Percentiles rank a stretch among this genome's conserved stretches.
Evolutionary conservation across 1,140 invertebrate genomes (phyloP).

Genomic region (Tetraneura akinire): DNA sequence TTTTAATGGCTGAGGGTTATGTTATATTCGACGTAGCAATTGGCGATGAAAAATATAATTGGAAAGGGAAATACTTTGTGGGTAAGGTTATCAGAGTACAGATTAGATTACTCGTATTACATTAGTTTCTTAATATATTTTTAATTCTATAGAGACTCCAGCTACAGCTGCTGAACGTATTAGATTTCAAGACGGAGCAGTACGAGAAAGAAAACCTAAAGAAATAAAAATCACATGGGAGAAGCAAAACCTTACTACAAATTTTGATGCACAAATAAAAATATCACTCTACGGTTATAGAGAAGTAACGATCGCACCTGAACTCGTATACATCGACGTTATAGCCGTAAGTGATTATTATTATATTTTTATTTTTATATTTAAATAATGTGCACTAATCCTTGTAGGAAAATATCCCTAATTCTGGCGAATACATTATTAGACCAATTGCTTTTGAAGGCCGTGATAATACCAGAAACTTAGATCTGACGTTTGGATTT

Average conservation of each 20-base stretch:
- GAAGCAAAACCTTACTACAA: conserved; percentile 79
- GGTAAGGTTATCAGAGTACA: conserved; percentile 64
- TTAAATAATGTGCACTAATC: conserved; percentile 57
- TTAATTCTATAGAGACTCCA: conserved; percentile 73
- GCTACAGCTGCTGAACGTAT: conserved; percentile 81
- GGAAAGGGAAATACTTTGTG: conserved; percentile 90
- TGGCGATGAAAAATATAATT: conserved; percentile 80
- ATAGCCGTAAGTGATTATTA: conserved; percentile 59
- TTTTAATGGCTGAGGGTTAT: conserved; percentile 87
- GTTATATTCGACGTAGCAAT: conserved; percentile 85
- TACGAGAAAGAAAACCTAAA: conserved; percentile 71
- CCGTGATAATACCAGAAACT: conserved; percentile 68
- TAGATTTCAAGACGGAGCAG: conserved; percentile 72
- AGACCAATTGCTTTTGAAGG: conserved; percentile 69
- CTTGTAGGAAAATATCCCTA: conserved; percentile 63
- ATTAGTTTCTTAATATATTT: conserved; percentile 16
- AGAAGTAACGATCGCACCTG: conserved; percentile 74
- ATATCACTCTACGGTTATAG: conserved; percentile 86
- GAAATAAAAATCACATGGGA: conserved; percentile 81
- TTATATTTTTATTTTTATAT: not conserved
- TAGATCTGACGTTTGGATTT: conserved; percentile 83
- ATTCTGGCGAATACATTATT: conserved; percentile 70
- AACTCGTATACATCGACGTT: conserved; percentile 67
- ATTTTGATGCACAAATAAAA: conserved; percentile 71
- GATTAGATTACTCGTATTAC: no score